These are phyloP conservation scores for Micrastur ruficollis DNA, from an alignment of 2,797 vertebrate species.

Conservation along the genomic window DNA sequence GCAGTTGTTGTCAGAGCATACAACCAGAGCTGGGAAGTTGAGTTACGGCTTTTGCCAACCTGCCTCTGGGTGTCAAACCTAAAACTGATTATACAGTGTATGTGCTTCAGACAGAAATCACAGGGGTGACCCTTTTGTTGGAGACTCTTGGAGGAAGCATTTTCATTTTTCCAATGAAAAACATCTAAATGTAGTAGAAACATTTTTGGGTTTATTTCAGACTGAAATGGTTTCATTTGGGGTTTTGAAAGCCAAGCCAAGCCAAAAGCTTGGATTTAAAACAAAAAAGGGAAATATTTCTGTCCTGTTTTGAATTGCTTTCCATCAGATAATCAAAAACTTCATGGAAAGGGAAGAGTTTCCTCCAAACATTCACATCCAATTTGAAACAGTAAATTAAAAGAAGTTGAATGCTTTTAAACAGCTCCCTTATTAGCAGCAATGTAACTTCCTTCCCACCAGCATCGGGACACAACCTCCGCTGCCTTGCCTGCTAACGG, in stretches of 20 bases:
- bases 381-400: neutral
- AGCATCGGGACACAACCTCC: neutral
- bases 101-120: neutral
- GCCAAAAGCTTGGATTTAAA: slow-evolving; percentile 10
- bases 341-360: neutral
- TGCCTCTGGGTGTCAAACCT: neutral
- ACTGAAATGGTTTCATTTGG: neutral
- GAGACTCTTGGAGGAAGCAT: neutral
- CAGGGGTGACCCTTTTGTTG: neutral
- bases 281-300: neutral
- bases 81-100: neutral
- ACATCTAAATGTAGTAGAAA: neutral
- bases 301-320: slow-evolving; percentile 22
- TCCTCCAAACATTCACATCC: neutral
- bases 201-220: neutral
- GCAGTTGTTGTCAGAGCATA: neutral
- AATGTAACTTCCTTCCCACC: neutral
- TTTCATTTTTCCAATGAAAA: neutral
- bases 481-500: neutral
- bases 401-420: neutral
- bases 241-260: slow-evolving; percentile 14
- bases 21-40: neutral
- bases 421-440: neutral
- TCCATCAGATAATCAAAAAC: slow-evolving; percentile 19
- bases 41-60: neutral